Base-by-base conservation (phyloP, 2,113 vertebrate species). In the Xenopus laevis region DNA sequence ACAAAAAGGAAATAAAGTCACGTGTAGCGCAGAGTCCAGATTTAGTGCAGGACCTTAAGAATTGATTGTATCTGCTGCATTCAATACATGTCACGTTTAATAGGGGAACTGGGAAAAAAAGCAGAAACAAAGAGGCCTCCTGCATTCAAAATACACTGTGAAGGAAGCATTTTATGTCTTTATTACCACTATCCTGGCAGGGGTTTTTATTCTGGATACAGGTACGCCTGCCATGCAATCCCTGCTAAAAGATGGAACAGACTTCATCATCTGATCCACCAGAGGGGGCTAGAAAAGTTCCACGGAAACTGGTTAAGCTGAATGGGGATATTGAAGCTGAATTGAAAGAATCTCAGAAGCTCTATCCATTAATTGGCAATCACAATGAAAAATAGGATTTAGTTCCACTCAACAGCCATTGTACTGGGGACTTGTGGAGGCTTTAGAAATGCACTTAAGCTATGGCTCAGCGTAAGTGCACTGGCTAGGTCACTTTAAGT, bases 351-450 rank as follows among this genome's bases (percentile, higher is more conserved):
- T 52, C 27, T 81, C 62, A 45, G 27, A 73, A 84, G 64, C 78
- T 69, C 77, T 12, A 81, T 80, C 79, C 82, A 47, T 70, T 79
- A 81, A 86, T 46, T 82, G 74, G 64, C 81, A 69, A 81, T 83
- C 70, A 83, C 62, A 82, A 60, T 45, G 82, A 77, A 82, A 84
- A 87, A 84, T 52, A 74, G 80, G 81, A 81, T 23, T 78, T 79
- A 81, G 80, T 77, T 17, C 66, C 27, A 73, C 61, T 71, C 59
- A 73, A 66, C 83, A 79, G 82, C n/a, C 30, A 62, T 71, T 80
- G 79, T 71, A 6, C 21, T 27, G 78, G 80, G 23, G 47, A 79
- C 74, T 69, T 13, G 47, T 79, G 83, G 81, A 82, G 80, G 69
- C 81, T 86, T 86, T 79, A 75, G 7, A 87, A 79, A 81, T 62